Evolutionary conservation across 2,113 vertebrate genomes (phyloP).

Genomic region (Coregonus clupeaformis): DNA sequence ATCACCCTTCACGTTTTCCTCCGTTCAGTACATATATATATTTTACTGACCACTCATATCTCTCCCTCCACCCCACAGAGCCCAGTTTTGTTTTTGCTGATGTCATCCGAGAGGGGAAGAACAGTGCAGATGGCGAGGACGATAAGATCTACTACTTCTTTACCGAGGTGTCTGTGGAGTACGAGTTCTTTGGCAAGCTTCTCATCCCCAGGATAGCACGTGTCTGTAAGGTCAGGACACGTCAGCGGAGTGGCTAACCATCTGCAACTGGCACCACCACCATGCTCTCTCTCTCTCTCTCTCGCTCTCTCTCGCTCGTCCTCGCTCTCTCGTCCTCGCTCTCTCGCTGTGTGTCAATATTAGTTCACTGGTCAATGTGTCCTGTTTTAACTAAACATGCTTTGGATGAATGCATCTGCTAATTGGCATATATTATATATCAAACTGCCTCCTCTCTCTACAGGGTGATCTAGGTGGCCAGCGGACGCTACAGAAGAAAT

Average conservation of each 20-base stretch:
- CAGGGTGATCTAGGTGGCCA: conserved; percentile 93
- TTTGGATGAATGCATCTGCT: too few species aligned
- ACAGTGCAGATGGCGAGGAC: conserved; percentile 76
- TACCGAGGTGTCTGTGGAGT: conserved; percentile 95
- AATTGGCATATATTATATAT: too few species aligned
- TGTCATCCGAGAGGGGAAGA: conserved; percentile 81
- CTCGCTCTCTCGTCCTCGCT: too few species aligned
- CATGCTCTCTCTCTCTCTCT: too few species aligned
- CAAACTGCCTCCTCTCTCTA: not conserved
- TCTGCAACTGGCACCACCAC: too few species aligned
- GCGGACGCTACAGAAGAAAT: conserved; percentile 93
- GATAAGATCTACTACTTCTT: conserved; percentile 98
- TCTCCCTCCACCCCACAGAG: conserved; percentile 69
- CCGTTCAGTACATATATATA: too few species aligned
- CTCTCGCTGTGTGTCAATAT: too few species aligned
- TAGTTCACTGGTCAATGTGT: too few species aligned
- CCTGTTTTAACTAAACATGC: too few species aligned
- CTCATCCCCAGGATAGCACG: conserved; percentile 91
- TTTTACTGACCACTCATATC: not conserved
- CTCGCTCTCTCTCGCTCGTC: too few species aligned
- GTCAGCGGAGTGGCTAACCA: too few species aligned
- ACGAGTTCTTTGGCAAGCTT: conserved; percentile 92
- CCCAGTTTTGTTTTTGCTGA: conserved; percentile 93
- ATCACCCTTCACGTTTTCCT: too few species aligned
- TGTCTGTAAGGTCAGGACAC: conserved; percentile 94